phyloP scores from a whole-genome alignment of 1,140 invertebrate genomes.

The Drosophila bocqueti region DNA sequence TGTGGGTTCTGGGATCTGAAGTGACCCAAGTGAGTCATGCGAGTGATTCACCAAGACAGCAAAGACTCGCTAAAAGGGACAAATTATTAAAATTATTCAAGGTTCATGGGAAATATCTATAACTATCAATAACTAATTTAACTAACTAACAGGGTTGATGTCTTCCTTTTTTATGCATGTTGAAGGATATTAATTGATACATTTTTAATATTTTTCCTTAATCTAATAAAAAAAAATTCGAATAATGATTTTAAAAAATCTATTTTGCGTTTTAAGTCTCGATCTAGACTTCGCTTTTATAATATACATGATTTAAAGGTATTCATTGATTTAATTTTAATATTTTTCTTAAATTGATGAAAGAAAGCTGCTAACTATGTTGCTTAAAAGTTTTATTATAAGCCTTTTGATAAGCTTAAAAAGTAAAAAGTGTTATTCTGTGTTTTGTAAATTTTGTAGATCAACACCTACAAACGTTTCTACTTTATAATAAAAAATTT shows the following conservation, averaged over 20 bases:
- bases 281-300: too few relatives aligned
- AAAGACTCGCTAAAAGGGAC: not conserved
- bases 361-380: not conserved
- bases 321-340: not conserved
- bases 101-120: too few relatives aligned
- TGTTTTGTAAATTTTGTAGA: not conserved
- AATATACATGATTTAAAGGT: too few relatives aligned
- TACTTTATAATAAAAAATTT: not conserved
- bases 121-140: too few relatives aligned
- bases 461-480: not conserved
- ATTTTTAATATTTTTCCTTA: not conserved
- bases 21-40: conserved; percentile 43
- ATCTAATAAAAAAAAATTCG: too few relatives aligned
- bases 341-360: not conserved
- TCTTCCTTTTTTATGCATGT: too few relatives aligned
- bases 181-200: not conserved
- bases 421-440: not conserved
- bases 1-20: conserved; percentile 6
- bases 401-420: not conserved
- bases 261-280: too few relatives aligned
- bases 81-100: not conserved
- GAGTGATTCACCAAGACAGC: conserved; percentile 27
- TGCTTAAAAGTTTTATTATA: not conserved
- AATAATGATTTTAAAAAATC: too few relatives aligned
- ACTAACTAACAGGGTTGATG: not conserved